Base-by-base conservation (phyloP, 2,888 invertebrate species). In the Helobdella robusta region DNA sequence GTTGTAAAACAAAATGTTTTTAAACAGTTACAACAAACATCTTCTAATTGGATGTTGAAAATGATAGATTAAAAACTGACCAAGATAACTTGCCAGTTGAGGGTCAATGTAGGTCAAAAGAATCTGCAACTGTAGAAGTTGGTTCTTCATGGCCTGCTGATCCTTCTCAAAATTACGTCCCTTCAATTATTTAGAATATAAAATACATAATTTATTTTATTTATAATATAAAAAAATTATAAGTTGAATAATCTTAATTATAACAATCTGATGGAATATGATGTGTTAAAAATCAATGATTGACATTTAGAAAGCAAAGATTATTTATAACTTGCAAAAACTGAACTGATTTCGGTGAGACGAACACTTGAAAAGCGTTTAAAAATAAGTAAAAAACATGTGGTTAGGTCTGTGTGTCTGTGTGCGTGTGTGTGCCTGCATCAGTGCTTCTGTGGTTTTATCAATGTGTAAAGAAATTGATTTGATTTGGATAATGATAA, bases 81-180 rank as follows among this genome's bases (percentile, higher is more conserved):
- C 82, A 69, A 98, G 83, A 78, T 97, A 93, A 63, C 85, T 85
- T 61, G 89, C 89, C 50, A 98, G 83, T 67, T 86, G 85, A 0
- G 92, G 91, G 76, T 90, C 89, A 23, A 88, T 85, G 74, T 91
- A 87, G 71, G 86, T 83, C 18, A 95, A 79, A 65, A 98, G 81
- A 48, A 86, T 86, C 73, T 89, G 87, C 58, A 97, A 82, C 75
- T 94, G 89, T 28, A 85, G 83, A 66, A 98, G 83, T 78, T 98
- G 97, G 60, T 85, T 85, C 80, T 94, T 95, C 89, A 97, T 98
- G 62, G 91, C 90, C 1, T 89, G 87, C 79, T 97, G 95, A 81
- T 95, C 94, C 81, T 94, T 87, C 77, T 94, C 93, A 81, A 98
- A 98, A 82, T 98, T 98, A 18, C 72, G 71, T 68, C 73, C 69